A percentile compares a stretch with the other conserved stretches of the same genome.
Conservation (phyloP, 2,797 vertebrate genomes). For the Scolopax bukidnonensis region DNA sequence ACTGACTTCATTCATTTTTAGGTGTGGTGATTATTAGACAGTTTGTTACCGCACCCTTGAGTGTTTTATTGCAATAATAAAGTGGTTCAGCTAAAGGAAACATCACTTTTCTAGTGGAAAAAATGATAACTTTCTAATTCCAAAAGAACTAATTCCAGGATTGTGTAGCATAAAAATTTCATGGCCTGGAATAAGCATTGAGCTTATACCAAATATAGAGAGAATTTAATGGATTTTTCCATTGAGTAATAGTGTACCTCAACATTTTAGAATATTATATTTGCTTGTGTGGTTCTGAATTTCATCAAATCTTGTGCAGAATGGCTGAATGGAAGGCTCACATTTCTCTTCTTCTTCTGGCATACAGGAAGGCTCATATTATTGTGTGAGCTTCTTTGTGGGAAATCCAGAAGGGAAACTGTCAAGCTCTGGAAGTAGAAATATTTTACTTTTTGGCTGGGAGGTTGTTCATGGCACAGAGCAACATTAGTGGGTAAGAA, state of each 20-base stretch:
- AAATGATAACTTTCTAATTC: background rate
- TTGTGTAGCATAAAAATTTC: background rate
- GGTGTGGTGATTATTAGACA: conserved; percentile 42
- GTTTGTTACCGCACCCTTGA: conserved; percentile 43
- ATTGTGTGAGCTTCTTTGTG: conserved; percentile 30
- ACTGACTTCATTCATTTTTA: conserved; percentile 57
- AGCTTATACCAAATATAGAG: background rate
- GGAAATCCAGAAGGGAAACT: conserved; percentile 7
- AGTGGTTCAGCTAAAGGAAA: conserved; percentile 38
- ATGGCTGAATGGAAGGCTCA: background rate
- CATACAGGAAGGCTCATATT: conserved; percentile 1
- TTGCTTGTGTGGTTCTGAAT: background rate
- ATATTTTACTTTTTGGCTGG: conserved; percentile 9
- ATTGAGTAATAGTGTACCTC: background rate
- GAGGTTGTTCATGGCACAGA: background rate
- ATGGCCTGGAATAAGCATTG: background rate
- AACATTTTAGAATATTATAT: background rate
- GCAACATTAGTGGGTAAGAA: background rate
- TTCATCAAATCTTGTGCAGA: background rate
- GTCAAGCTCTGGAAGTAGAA: background rate
- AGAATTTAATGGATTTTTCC: background rate
- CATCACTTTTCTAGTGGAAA: background rate
- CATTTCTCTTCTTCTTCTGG: background rate
- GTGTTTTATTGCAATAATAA: conserved; percentile 27
- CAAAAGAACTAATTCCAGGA: background rate